phyloP scores from a whole-genome alignment of 2,888 invertebrate genomes.

The Napeogenes sylphis region DNA sequence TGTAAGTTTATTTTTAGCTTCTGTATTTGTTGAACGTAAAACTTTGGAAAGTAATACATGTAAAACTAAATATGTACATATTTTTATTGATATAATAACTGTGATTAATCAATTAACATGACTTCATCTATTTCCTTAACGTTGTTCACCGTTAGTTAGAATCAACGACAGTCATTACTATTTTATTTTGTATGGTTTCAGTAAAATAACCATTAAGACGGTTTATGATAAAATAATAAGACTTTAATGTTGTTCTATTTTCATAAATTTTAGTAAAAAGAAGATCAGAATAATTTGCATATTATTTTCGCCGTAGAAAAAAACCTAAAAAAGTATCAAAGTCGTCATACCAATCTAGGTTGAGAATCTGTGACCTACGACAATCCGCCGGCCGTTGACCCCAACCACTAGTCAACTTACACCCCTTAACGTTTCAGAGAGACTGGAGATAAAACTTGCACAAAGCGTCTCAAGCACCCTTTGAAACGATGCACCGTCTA shows the following conservation, averaged over 20 bases:
- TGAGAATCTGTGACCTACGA: slow-evolving; percentile 39
- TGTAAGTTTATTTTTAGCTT: no score
- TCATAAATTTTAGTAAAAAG: no score
- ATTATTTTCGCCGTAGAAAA: no score
- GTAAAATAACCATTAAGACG: background rate
- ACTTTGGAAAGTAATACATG: background rate
- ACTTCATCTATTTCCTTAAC: background rate
- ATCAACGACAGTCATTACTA: background rate
- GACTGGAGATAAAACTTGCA: slow-evolving; percentile 53
- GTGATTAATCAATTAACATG: slow-evolving; percentile 1
- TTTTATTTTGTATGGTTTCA: slow-evolving; percentile 5
- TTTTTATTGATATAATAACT: slow-evolving; percentile 1
- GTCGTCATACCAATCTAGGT: slow-evolving; percentile 21
- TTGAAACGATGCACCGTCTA: slow-evolving; percentile 47
- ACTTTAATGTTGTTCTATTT: no score
- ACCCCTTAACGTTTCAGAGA: slow-evolving; percentile 44
- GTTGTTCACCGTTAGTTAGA: slow-evolving; percentile 10
- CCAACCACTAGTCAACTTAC: slow-evolving; percentile 36
- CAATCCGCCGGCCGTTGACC: slow-evolving; percentile 45
- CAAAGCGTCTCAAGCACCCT: slow-evolving; percentile 57
- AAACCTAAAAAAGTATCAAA: slow-evolving; percentile 1
- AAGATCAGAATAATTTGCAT: no score
- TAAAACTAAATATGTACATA: background rate
- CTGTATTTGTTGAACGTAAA: no score
- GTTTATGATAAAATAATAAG: background rate